Evolutionary conservation across 53 echinoderm and acorn worm species (phyloP), one percentile per base, ranked within the genome.

Genomic region (Mesocentrotus franciscanus): DNA sequence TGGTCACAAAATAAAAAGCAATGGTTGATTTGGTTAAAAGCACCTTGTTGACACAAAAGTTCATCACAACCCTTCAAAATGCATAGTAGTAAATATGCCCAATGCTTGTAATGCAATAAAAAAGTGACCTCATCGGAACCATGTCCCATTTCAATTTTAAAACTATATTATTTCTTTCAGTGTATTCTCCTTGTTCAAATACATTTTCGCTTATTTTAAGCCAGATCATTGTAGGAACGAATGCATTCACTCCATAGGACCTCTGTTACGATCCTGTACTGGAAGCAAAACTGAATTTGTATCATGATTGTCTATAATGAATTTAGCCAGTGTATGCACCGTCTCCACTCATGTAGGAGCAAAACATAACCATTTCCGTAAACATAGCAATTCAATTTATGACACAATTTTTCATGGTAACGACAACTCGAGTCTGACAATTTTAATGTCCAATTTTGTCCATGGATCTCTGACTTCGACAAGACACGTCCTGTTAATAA

Each of bases 1-100:
- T 89, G 57, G 89, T 27, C 26, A 89, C 8, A n/a, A 89, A 56
- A 90, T 90, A 30, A 59, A 49, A 61, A 59, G 90, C 22, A 30
- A 90, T 29, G 30, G 26, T 90, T 90, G 90, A 90, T 90, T 90
- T 90, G 60, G 90, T 90, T 90, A 90, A 90, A 90, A 90, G 90
- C 90, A 90, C 90, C 59, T 60, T 90, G 61, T 90, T 90, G 90
- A 60, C 90, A 42, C 18, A 60, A 60, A 90, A 90, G 90, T 90
- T 90, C 9, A 60, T 90, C 26, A 61, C 90, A 90, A 26, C 90
- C 15, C 61, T 90, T 30, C 90, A 90, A 90, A 90, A 84, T 20
- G 18, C 84, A 84, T 42, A 4, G 14, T 13, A 13, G 30, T 33
- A 27, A 76, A 33, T 33, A 76, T 33, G 30, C 76, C 39, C 24